Evolutionary conservation across 2,113 vertebrate genomes (phyloP).

Genomic region (Brachyistius frenatus): DNA sequence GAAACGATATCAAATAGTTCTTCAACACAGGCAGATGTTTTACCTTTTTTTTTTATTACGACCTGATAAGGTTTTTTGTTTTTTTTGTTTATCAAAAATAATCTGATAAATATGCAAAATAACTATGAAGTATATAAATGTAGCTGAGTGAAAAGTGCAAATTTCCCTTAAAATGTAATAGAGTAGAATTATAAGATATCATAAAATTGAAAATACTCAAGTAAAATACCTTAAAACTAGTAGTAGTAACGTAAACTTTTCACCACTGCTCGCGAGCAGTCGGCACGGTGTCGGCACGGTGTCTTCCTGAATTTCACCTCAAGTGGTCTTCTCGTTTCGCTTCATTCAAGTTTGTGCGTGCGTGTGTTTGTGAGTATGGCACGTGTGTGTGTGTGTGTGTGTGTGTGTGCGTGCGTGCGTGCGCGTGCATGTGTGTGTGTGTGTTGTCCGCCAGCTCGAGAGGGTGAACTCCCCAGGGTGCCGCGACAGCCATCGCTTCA

Average conservation of each 20-base stretch:
- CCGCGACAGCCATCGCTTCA: constrained; percentile 70
- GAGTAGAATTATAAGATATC: too few species aligned
- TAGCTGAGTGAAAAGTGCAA: too few species aligned
- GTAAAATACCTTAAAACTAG: too few species aligned
- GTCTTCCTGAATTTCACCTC: constrained; percentile 11
- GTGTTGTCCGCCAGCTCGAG: constrained; percentile 36
- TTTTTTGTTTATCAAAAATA: too few species aligned
- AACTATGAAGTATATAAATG: too few species aligned
- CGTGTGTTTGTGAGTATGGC: not conserved
- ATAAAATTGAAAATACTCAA: too few species aligned
- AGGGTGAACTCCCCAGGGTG: constrained; percentile 66
- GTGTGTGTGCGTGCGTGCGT: constrained; percentile 25
- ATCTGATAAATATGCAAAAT: too few species aligned
- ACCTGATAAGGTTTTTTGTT: not conserved
- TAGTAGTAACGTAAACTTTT: not conserved
- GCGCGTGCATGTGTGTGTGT: constrained; percentile 10
- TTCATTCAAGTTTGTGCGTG: constrained; percentile 32
- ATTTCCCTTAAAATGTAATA: too few species aligned
- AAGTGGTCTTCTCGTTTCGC: constrained; percentile 13
- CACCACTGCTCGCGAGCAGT: not conserved
- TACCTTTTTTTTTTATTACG: not conserved
- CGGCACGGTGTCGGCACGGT: not conserved
- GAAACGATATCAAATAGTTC: too few species aligned
- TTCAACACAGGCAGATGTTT: too few species aligned
- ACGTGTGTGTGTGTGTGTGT: constrained; percentile 4